These are phyloP conservation scores for Drosophila gunungcola DNA, from an alignment of 1,140 invertebrate genomes.

Conservation along the genomic window DNA sequence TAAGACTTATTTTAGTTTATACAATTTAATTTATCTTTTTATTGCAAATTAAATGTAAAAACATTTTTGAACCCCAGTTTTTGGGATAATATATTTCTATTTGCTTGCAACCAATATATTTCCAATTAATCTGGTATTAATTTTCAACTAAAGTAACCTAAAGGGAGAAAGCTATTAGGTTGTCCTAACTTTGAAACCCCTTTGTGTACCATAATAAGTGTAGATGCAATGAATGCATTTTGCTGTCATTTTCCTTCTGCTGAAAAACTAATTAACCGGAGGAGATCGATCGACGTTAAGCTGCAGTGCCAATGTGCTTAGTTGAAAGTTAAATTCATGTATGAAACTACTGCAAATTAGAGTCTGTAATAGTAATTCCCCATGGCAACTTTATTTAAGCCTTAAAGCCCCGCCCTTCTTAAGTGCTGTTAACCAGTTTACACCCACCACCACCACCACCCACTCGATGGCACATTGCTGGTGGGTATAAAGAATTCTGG, in stretches of 20 bases:
- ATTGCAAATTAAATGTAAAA: no score
- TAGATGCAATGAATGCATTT: not conserved
- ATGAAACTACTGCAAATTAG: not conserved
- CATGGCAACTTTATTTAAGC: conserved; percentile 7
- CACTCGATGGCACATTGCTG: conserved; percentile 16
- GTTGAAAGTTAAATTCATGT: conserved; percentile 2
- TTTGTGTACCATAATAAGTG: not conserved
- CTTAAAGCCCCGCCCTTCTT: conserved; percentile 32
- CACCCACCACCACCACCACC: conserved; percentile 5
- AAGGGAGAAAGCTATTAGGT: no score
- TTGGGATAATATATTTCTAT: no score
- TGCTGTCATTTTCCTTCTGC: not conserved
- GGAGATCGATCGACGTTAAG: conserved; percentile 26
- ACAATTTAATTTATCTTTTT: no score
- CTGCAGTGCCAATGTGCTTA: conserved; percentile 15
- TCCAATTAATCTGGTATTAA: no score
- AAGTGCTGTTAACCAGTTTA: conserved; percentile 37
- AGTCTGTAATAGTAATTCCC: not conserved
- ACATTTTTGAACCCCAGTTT: no score
- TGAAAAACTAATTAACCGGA: conserved; percentile 25
- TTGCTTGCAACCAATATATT: no score
- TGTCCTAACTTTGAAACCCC: not conserved
- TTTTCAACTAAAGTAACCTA: no score
- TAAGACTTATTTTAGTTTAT: no score
- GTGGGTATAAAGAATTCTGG: conserved; percentile 35